A percentile compares a stretch with the other conserved stretches of the same genome.
Conservation (phyloP, 2,888 invertebrate genomes). For the Mythimna pallens region DNA sequence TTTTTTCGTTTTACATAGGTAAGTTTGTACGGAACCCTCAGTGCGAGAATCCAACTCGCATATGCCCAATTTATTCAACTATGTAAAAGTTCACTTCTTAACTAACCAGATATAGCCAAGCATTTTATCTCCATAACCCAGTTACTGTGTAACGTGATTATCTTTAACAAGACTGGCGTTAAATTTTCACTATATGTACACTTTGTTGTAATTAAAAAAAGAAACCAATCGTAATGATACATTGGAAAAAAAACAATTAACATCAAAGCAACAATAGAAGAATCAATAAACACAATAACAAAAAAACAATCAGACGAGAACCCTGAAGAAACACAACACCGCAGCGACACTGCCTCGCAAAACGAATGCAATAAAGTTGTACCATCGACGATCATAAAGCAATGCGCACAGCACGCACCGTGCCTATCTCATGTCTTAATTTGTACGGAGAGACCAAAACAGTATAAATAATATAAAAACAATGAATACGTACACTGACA, state of each 20-base stretch:
- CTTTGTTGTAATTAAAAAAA: background rate
- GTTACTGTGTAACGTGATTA: background rate
- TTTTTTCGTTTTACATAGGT: too few relatives aligned
- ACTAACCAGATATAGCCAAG: background rate
- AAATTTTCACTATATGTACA: background rate
- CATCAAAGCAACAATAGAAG: background rate
- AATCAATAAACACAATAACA: conserved; percentile 34
- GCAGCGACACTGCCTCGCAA: conserved; percentile 39
- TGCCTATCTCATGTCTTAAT: conserved; percentile 83
- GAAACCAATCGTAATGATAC: background rate
- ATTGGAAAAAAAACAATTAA: background rate
- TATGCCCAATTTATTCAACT: too few relatives aligned
- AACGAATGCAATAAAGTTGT: conserved; percentile 63
- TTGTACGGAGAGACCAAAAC: conserved; percentile 78
- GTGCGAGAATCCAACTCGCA: too few relatives aligned
- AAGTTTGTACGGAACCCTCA: too few relatives aligned
- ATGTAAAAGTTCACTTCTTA: background rate
- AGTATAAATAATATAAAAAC: conserved; percentile 86
- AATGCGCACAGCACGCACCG: conserved; percentile 69
- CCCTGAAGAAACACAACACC: conserved; percentile 48
- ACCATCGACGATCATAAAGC: conserved; percentile 63
- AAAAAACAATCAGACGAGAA: conserved; percentile 35
- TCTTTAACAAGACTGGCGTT: background rate
- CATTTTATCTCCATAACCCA: background rate
- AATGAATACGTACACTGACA: conserved; percentile 77